phyloP scores from a whole-genome alignment of 2,113 vertebrate species.

The Gnathonemus echidnorhynchus region DNA sequence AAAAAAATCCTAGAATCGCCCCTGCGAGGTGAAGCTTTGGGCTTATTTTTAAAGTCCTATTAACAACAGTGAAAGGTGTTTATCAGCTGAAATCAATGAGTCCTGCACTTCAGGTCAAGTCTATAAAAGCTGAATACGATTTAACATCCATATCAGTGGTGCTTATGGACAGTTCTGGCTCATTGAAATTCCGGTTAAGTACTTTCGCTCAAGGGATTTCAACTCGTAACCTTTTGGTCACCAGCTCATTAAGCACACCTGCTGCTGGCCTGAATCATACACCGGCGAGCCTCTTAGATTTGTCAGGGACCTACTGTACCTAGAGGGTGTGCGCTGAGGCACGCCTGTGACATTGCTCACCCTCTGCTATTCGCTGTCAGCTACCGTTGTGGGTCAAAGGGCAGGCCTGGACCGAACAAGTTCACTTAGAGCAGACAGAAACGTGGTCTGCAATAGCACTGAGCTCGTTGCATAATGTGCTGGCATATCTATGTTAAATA shows the following conservation, averaged over 20 bases:
- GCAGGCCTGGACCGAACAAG: neutral
- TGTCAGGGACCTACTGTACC: neutral
- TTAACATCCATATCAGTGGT: constrained; percentile 4
- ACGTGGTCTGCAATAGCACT: neutral
- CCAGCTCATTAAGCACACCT: neutral
- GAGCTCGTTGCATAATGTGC: neutral
- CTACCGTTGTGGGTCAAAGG: neutral
- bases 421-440: constrained; percentile 1
- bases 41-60: neutral
- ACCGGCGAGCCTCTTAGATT: neutral
- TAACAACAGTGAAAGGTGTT: neutral
- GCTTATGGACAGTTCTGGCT: constrained; percentile 1
- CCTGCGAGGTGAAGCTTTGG: neutral
- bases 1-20: neutral
- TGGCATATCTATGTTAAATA: neutral
- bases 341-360: neutral
- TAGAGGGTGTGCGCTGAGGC: neutral
- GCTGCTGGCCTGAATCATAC: neutral
- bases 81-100: neutral
- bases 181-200: constrained; percentile 1
- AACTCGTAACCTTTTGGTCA: neutral
- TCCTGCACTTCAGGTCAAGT: constrained; percentile 1
- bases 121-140: neutral
- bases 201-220: constrained; percentile 9
- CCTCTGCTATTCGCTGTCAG: neutral